Conservation (phyloP, 2,797 vertebrate species). For the Salmo trutta region DNA sequence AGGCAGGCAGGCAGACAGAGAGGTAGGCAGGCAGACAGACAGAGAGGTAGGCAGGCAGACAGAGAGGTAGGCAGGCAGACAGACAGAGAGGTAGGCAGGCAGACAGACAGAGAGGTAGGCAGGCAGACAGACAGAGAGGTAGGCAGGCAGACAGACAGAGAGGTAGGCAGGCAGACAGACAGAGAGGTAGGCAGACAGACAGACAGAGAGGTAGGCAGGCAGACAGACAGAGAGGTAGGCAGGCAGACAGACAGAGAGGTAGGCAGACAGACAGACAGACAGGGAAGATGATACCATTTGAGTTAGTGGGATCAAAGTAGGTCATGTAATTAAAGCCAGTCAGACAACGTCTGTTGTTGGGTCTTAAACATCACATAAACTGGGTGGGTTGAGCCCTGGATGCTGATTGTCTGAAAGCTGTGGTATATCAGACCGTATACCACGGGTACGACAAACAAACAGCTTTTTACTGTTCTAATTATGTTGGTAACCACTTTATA, state of each 20-base stretch:
- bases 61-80: constrained; percentile 3
- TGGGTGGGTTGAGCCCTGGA: too few species aligned
- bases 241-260: too few species aligned
- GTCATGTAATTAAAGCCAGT: background rate
- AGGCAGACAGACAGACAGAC: background rate
- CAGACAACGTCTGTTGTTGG: background rate
- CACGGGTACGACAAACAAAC: too few species aligned
- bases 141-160: too few species aligned
- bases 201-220: too few species aligned
- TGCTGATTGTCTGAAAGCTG: background rate
- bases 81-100: background rate
- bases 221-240: too few species aligned
- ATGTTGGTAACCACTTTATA: too few species aligned
- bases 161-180: too few species aligned
- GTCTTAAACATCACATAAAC: too few species aligned
- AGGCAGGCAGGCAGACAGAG: constrained; percentile 19
- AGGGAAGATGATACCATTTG: background rate
- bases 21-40: constrained; percentile 10
- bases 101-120: background rate
- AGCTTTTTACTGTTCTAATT: too few species aligned
- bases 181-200: too few species aligned
- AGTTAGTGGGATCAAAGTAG: background rate
- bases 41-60: constrained; percentile 15
- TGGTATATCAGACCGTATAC: too few species aligned
- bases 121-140: background rate